Percentiles rank a stretch among this genome's conserved stretches.
phyloP scores from a whole-genome alignment of 2,797 vertebrate species.

The Nyctalus aviator region DNA sequence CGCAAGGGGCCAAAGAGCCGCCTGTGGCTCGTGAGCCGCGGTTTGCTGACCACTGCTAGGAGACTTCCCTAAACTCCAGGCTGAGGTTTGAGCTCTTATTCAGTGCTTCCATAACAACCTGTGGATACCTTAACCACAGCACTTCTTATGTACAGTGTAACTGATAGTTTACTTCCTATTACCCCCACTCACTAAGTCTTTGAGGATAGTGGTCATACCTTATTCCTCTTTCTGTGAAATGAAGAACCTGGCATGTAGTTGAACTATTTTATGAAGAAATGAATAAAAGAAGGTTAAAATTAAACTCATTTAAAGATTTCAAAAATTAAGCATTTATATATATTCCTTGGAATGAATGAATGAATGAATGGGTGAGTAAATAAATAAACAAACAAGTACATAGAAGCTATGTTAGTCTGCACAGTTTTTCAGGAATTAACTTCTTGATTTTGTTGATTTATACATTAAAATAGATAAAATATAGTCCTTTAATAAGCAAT shows the following conservation, averaged over 20 bases:
- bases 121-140: not conserved
- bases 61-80: not conserved
- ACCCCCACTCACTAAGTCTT: not conserved
- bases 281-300: not conserved
- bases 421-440: constrained; percentile 45
- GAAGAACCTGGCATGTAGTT: not conserved
- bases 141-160: not conserved
- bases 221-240: not conserved
- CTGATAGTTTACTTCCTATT: not conserved
- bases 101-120: not conserved
- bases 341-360: constrained; percentile 8
- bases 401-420: not conserved
- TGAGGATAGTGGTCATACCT: not conserved
- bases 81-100: not conserved
- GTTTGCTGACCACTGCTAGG: not conserved
- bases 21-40: too few species aligned
- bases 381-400: not conserved
- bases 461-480: not conserved
- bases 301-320: not conserved
- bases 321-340: not conserved
- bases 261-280: constrained; percentile 34
- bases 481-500: not conserved
- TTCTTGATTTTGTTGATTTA: not conserved
- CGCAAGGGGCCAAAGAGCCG: too few species aligned
- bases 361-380: not conserved